Base-by-base conservation (phyloP, 1,140 invertebrate species). In the Nebria ingens region DNA sequence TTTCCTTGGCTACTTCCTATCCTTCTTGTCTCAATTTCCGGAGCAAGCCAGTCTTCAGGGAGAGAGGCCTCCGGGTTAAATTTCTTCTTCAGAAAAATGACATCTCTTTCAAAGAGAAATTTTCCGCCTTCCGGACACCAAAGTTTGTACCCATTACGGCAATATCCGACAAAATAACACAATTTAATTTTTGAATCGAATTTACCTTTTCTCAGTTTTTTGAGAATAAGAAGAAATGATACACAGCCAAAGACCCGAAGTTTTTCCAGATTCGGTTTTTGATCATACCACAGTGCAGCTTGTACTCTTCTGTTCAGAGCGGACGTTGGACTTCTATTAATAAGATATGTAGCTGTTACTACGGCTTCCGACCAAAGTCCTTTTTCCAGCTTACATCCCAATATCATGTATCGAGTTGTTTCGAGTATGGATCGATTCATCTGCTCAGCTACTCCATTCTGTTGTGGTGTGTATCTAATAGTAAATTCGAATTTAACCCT, bases 371-470 rank as follows among this genome's bases (percentile, higher is more conserved):
- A 61, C 71, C 71, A 74, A 53, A 66, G 65, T 0, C 2, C 52
- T 20, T 66, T 62, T 13, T 52, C 42, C n/a, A 73, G 51, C 1
- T 62, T 56, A 40, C 58, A 61, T 34, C 59, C 52, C 13, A 60
- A 52, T 9, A 71, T 23, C 63, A 71, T 56, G 54, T 56, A 60
- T n/a, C 65, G 52, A 9, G 68, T 69, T 50, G 50, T 60, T 53
- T 69, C 65, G 6, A 65, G 22, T 9, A 70, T 29, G 2, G 62
- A 65, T 6, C 66, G 61, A 60, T 73, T 73, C 22, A 54, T 60
- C 21, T 64, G 25, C 54, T 73, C 70, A n/a, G 68, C 64, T 11
- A 71, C 58, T 12, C 71, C 68, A 59, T 73, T 72, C 57, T 71
- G 67, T 54, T 71, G 60, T n/a, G 70, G 67, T 19, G 65, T 66